Conservation (phyloP, 2,797 vertebrate genomes). For the Stomatorhinus walkeri region DNA sequence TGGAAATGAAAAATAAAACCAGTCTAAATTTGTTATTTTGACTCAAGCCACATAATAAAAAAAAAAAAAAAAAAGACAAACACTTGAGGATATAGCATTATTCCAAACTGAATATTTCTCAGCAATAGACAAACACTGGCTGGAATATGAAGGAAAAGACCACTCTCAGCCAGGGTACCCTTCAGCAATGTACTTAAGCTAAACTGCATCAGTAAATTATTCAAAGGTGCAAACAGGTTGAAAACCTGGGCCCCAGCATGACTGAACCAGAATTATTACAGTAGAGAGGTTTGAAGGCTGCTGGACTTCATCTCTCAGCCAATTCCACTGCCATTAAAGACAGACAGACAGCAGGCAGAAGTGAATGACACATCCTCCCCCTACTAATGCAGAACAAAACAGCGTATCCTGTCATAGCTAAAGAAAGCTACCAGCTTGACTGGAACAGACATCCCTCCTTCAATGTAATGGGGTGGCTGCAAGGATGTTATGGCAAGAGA, state of each 20-base stretch:
- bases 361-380: background rate
- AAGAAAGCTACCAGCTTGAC: background rate
- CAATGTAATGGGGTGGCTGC: background rate
- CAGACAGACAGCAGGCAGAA: background rate
- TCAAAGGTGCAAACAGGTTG: background rate
- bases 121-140: background rate
- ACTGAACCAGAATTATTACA: background rate
- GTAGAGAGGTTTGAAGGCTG: background rate
- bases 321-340: background rate
- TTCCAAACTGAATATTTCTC: background rate
- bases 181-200: background rate
- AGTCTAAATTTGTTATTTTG: background rate
- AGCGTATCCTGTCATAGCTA: background rate
- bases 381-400: background rate
- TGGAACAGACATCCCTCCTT: background rate
- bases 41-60: background rate
- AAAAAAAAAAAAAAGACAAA: background rate
- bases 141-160: background rate
- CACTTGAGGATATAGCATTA: background rate
- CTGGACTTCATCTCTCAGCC: background rate
- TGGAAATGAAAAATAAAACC: background rate
- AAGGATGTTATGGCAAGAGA: background rate
- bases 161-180: background rate
- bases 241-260: background rate
- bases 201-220: background rate